Evolutionary conservation across 2,113 vertebrate genomes (phyloP), one percentile per base, ranked within the genome.

Genomic region (Diadophis punctatus): DNA sequence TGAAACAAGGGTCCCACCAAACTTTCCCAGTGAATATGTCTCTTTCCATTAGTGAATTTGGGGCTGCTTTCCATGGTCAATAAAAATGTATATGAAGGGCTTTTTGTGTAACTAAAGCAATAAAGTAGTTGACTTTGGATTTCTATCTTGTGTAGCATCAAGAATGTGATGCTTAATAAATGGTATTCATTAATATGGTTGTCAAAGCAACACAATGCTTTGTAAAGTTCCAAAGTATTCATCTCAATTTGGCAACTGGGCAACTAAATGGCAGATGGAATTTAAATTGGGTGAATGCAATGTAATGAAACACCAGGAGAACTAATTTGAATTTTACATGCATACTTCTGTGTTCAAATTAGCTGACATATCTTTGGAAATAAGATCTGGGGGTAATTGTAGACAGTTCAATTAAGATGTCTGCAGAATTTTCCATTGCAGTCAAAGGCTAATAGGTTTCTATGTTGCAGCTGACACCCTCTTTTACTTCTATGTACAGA

Each of bases 251-350:
- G 93, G 88, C 90, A 94, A 39, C 46, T 91, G 49, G 18, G 68
- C 86, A 91, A 0, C 87, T 63, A 94, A 93, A 63, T 91, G 91
- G 89, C 91, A 91, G 90, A 90, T 90, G 63, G 89, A 95, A 92
- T 56, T 95, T 93, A 53, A 90, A 91, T 86, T 91, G 56, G 60
- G 68, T 94, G 68, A 91, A 88, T 89, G 39, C 89, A 92, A 89
- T 91, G 23, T 94, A 89, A 94, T 94, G 91, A 92, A 94, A 94
- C 89, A 94, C 90, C 86, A 91, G 91, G 68, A 92, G 86, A 94
- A 92, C 89, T 94, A 94, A 94, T 94, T 86, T 94, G 86, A 92
- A 94, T 92, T 94, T 94, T 92, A 94, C 91, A 94, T 91, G 91
- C 91, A 92, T 88, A 84, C 48, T 91, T 68, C 93, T 94, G 91